Conservation (phyloP, 1,140 invertebrate genomes). For the Pollicipes pollicipes region DNA sequence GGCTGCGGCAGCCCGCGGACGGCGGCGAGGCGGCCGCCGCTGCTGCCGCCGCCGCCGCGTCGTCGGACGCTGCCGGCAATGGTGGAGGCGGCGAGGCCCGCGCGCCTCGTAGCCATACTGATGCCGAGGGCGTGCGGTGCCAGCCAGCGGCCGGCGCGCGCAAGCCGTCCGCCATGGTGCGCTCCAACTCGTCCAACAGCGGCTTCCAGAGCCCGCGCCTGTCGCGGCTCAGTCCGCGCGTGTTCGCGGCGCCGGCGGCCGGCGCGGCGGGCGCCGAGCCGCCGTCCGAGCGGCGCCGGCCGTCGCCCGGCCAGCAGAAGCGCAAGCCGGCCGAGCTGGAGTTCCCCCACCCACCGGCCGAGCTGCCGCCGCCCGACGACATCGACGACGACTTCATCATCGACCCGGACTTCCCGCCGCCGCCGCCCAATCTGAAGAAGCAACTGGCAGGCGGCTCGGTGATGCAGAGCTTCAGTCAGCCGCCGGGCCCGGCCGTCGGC, state of each 20-base stretch:
- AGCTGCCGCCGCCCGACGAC: constrained; percentile 46
- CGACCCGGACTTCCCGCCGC: constrained; percentile 21
- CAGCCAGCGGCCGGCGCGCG: constrained; percentile 7
- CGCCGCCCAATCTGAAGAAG: constrained; percentile 13
- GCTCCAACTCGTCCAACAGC: constrained; percentile 17
- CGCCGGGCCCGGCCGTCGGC: constrained; percentile 9
- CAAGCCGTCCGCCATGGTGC: constrained; percentile 16
- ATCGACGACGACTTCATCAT: constrained; percentile 13
- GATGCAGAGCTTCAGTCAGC: constrained; percentile 6
- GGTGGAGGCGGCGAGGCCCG: neutral
- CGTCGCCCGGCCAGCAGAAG: neutral
- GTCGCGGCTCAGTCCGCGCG: constrained; percentile 15
- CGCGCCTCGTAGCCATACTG: constrained; percentile 9
- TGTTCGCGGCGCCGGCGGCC: constrained; percentile 13
- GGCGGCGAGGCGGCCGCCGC: constrained; percentile 27
- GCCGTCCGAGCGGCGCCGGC: constrained; percentile 3
- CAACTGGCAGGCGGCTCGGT: constrained; percentile 13
- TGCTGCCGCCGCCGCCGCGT: constrained; percentile 21
- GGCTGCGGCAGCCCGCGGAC: constrained; percentile 32
- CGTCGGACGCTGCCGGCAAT: constrained; percentile 15
- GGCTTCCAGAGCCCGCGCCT: constrained; percentile 16
- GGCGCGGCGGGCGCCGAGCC: constrained; percentile 9
- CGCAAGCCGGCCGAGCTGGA: constrained; percentile 52
- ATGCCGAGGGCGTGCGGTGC: constrained; percentile 8
- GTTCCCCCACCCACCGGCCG: constrained; percentile 61